Evolutionary conservation across 1,140 invertebrate species (phyloP).

Genomic region (Cataglyphis hispanica): DNA sequence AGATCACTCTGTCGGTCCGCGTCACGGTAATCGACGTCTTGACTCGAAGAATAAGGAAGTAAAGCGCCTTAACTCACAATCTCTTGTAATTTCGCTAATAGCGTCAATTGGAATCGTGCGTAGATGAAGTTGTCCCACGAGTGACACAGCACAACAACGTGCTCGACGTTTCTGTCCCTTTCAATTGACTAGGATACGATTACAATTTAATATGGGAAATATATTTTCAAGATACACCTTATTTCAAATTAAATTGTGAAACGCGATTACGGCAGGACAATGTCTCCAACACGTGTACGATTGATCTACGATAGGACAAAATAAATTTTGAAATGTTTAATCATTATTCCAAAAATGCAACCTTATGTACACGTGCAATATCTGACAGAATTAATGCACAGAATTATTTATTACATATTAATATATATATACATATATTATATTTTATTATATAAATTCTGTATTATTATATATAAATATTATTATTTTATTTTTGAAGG

Average conservation of each 20-base stretch:
- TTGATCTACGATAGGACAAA: background rate
- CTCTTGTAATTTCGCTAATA: slow-evolving; percentile 65
- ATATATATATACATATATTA: too few relatives aligned
- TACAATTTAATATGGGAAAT: background rate
- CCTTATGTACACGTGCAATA: background rate
- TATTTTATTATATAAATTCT: too few relatives aligned
- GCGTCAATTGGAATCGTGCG: slow-evolving; percentile 48
- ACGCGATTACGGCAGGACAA: background rate
- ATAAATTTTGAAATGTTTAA: background rate
- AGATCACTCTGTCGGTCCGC: slow-evolving; percentile 28
- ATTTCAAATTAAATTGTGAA: background rate
- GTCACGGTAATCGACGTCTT: slow-evolving; percentile 61
- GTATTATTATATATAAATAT: background rate
- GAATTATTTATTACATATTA: too few relatives aligned
- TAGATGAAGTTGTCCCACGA: slow-evolving; percentile 26
- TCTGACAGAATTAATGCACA: background rate
- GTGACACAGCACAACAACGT: background rate
- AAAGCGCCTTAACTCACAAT: slow-evolving; percentile 58
- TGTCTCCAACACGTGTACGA: background rate
- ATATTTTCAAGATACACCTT: background rate
- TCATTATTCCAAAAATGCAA: background rate
- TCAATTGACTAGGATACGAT: background rate
- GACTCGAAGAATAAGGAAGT: slow-evolving; percentile 62
- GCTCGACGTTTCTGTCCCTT: background rate
- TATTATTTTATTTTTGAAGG: background rate